Base-by-base conservation (phyloP, 2,113 vertebrate genomes). In the Hypomesus transpacificus region DNA sequence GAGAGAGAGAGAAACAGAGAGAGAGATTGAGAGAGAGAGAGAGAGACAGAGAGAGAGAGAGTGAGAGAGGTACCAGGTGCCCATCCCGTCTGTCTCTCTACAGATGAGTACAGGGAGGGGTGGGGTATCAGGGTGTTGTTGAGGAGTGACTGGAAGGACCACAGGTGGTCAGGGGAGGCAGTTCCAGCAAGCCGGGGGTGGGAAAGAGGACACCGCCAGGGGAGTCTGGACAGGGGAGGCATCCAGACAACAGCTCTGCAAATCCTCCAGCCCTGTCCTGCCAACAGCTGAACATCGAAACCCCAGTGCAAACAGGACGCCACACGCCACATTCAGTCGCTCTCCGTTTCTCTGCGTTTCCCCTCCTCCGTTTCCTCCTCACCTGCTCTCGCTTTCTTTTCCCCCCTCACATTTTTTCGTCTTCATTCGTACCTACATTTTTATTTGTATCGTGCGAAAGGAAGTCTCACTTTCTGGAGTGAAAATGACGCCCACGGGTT, bases 201-300 rank as follows among this genome's bases (percentile, higher is more conserved):
- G 56, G 82, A 67, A 84, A 84, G 78, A 58, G 56, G 83, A 85
- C 82, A 86, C 83, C 86, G 54, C 73, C 80, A 22, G 75, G 80
- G 80, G 86, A 86, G 84, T 81, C 83, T 84, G 81, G 76, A 69
- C 76, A 75, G 80, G 24, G 65, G 75, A 83, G 86, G 86, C 85
- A 87, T 86, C 83, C 84, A 87, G 87, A 87, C 84, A 84, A 75
- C 82, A 81, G 82, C 85, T 84, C 76, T 77, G 80, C 81, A 85
- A 79, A 87, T 84, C 82, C 74, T 75, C 22, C 6, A 18, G 73
- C 63, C 56, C 46, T 66, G 63, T 76, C 64, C 78, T 71, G 81
- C 72, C 80, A 90, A 88, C 70, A 87, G 76, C 62, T 89, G 84
- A 85, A 78, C 20, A 7, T 81, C 77, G 66, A 82, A 84, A 81